These are phyloP conservation scores for Mayetiola destructor DNA, from an alignment of 2,888 invertebrate species.

Conservation along the genomic window DNA sequence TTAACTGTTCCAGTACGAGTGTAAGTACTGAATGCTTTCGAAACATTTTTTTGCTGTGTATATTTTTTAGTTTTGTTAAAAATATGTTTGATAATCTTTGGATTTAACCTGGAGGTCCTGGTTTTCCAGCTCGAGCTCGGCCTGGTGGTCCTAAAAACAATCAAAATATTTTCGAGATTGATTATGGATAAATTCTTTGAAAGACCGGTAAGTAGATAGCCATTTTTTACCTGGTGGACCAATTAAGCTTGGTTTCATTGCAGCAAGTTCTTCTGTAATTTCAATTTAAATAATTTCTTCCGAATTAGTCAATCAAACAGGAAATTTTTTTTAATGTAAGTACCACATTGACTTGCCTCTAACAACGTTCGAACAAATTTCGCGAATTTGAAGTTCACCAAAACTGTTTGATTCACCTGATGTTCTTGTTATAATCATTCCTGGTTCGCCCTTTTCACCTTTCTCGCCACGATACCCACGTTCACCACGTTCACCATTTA, in stretches of 20 bases:
- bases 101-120: conserved; percentile 58
- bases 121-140: conserved; percentile 41
- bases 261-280: conserved; percentile 55
- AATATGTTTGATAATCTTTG: too few relatives aligned
- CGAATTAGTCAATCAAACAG: neutral
- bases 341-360: too few relatives aligned
- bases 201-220: neutral
- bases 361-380: conserved; percentile 64
- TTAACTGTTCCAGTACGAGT: too few relatives aligned
- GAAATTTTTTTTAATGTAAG: neutral
- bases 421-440: conserved; percentile 14
- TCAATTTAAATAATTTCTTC: neutral
- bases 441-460: conserved; percentile 43
- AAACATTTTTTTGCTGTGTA: too few relatives aligned
- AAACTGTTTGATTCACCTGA: conserved; percentile 32
- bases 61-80: too few relatives aligned
- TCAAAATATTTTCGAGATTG: neutral
- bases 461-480: neutral
- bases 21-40: too few relatives aligned
- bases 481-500: conserved; percentile 40
- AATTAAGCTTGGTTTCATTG: conserved; percentile 44
- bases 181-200: neutral
- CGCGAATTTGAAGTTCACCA: conserved; percentile 58
- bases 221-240: conserved; percentile 43
- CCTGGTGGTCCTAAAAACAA: neutral